Evolutionary conservation across 2,888 invertebrate genomes (phyloP).

Genomic region (Pyrrhia umbra): DNA sequence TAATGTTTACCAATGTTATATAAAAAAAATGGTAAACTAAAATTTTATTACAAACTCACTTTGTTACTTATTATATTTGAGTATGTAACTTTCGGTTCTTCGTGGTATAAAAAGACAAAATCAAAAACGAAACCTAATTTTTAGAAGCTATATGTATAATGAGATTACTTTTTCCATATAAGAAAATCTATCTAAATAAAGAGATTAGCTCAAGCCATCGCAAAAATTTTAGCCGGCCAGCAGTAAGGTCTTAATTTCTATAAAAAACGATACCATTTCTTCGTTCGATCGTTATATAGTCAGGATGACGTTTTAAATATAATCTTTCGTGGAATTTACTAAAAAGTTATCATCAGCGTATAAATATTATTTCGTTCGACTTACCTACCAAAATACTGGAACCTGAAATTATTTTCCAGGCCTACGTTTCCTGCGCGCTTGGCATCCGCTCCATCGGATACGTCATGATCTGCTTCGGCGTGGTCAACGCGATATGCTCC

Average conservation of each 20-base stretch:
- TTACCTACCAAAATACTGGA: background rate
- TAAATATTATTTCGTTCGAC: too few relatives aligned
- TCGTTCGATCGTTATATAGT: too few relatives aligned
- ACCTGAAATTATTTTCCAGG: slow-evolving; percentile 87
- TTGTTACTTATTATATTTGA: background rate
- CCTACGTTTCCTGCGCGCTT: slow-evolving; percentile 96
- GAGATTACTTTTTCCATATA: too few relatives aligned
- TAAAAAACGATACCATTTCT: too few relatives aligned
- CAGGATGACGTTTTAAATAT: too few relatives aligned
- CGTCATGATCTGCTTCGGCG: slow-evolving; percentile 99
- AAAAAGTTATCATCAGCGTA: too few relatives aligned
- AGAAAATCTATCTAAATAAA: too few relatives aligned
- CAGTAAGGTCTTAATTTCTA: too few relatives aligned
- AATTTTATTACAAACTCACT: background rate
- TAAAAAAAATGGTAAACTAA: slow-evolving; percentile 10
- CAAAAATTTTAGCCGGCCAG: too few relatives aligned
- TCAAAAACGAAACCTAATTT: background rate
- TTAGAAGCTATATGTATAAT: too few relatives aligned
- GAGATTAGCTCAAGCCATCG: too few relatives aligned
- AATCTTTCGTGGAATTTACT: too few relatives aligned
- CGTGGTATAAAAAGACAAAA: background rate
- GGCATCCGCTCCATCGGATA: slow-evolving; percentile 98
- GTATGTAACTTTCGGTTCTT: background rate
- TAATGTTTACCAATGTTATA: slow-evolving; percentile 24
- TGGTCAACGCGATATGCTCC: slow-evolving; percentile 97